phyloP scores from a whole-genome alignment of 2,113 vertebrate genomes.

The Struthio camelus region DNA sequence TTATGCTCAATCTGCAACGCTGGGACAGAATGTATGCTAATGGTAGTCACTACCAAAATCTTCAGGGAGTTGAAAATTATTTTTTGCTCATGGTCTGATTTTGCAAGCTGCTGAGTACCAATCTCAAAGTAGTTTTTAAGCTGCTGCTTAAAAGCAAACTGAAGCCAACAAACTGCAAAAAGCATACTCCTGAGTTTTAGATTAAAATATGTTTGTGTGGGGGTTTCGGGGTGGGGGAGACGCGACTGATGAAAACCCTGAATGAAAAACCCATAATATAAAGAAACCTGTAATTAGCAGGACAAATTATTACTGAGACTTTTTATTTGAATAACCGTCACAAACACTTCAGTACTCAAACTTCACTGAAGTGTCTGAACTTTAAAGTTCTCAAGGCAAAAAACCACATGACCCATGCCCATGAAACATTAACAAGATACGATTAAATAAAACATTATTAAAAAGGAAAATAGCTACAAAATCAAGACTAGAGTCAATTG shows the following conservation, averaged over 20 bases:
- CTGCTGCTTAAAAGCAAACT: slow-evolving; percentile 43
- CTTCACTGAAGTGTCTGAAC: neutral
- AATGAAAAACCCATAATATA: neutral
- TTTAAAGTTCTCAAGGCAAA: neutral
- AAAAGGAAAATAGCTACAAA: neutral
- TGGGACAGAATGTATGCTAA: slow-evolving; percentile 19
- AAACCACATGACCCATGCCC: neutral
- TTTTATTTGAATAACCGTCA: neutral
- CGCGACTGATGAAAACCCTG: too few relatives aligned
- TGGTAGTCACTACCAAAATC: slow-evolving; percentile 58
- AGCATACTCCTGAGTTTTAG: neutral
- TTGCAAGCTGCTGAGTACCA: slow-evolving; percentile 23
- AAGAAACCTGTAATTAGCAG: neutral
- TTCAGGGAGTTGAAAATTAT: slow-evolving; percentile 47
- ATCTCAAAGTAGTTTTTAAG: neutral
- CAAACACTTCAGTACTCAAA: neutral
- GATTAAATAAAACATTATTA: neutral
- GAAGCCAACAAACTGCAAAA: neutral
- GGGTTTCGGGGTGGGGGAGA: neutral
- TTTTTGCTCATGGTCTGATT: slow-evolving; percentile 60
- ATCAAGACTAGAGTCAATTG: neutral
- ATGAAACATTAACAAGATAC: neutral
- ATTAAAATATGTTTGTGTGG: neutral
- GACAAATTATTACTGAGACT: neutral
- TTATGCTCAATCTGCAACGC: slow-evolving; percentile 37